Evolutionary conservation across 2,888 invertebrate species (phyloP), one percentile per base, ranked within the genome.

Genomic region (Melinaea menophilus): DNA sequence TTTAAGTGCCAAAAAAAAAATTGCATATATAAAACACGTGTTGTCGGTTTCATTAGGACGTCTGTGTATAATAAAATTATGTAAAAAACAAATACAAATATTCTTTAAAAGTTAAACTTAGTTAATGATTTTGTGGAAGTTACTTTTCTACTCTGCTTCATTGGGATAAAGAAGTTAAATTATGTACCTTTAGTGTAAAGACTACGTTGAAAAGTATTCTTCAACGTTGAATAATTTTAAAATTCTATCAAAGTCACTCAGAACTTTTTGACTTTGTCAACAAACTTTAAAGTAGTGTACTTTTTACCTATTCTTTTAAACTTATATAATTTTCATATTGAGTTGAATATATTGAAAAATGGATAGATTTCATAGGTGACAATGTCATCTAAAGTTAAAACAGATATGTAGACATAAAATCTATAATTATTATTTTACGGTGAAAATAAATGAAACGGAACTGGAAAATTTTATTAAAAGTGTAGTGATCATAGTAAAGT

Each of bases 211-310:
- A 63, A 58, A 56, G 60, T 61, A 61, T 65, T 61, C 60, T 59
- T 65, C 56, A 63, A 63, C 65, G 65, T 65, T 65, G 59, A 65
- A 67, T 65, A 63, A 65, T 67, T 67, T 59, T 58, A 61, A 67
- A 67, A 58, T 67, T 67, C 58, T 60, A 63, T 60, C 65, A 65
- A 62, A 65, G 65, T 63, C 65, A 65, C 62, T 65, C 58, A 51
- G 58, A 67, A 60, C 56, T 63, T 67, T 55, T 58, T 62, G 61
- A 61, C 65, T 65, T 63, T 55, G 63, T 59, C 63, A 63, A 65
- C 63, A 67, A 67, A 65, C 61, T 67, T 67, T 65, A 65, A 65
- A 61, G 65, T 59, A 33, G 54, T 61, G 56, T 55, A 62, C 55
- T 67, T 22, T 67, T 65, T 63, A 65, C 46, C 59, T 57, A 56